Conservation (phyloP, 2,888 invertebrate genomes). For the Megastigmus dorsalis region DNA sequence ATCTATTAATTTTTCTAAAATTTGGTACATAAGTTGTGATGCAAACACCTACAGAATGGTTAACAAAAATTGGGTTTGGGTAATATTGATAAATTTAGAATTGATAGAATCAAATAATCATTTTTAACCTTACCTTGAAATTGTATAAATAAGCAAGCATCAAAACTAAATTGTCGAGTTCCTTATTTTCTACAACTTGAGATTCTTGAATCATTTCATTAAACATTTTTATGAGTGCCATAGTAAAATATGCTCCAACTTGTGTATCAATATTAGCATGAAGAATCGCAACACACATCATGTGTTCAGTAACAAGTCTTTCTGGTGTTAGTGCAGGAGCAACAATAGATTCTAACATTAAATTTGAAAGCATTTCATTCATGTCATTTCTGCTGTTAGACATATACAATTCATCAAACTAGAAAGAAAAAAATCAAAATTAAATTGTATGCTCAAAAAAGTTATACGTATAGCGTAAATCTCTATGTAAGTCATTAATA, state of each 20-base stretch:
- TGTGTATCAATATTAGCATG: slow-evolving; percentile 95
- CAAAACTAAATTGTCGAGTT: slow-evolving; percentile 86
- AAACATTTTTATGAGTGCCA: slow-evolving; percentile 83
- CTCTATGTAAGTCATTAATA: no score
- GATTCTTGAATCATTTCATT: slow-evolving; percentile 77
- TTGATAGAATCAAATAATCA: neutral
- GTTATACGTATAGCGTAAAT: no score
- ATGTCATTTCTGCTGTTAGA: slow-evolving; percentile 88
- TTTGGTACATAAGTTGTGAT: slow-evolving; percentile 85
- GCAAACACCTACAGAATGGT: slow-evolving; percentile 81
- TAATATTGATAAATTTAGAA: neutral
- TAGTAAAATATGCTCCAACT: slow-evolving; percentile 91
- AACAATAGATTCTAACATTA: slow-evolving; percentile 84
- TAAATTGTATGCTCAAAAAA: no score
- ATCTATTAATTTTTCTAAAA: slow-evolving; percentile 81
- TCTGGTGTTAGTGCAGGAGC: slow-evolving; percentile 80
- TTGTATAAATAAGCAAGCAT: slow-evolving; percentile 89
- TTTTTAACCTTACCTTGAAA: slow-evolving; percentile 82
- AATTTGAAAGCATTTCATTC: slow-evolving; percentile 82
- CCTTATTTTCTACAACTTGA: slow-evolving; percentile 83
- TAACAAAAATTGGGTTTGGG: neutral
- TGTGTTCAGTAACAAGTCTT: slow-evolving; percentile 88
- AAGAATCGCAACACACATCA: slow-evolving; percentile 86
- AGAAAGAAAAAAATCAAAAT: slow-evolving; percentile 64
- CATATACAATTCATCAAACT: slow-evolving; percentile 88